Evolutionary conservation across 2,113 vertebrate genomes (phyloP), one percentile per base, ranked within the genome.

Genomic region (Balaeniceps rex): DNA sequence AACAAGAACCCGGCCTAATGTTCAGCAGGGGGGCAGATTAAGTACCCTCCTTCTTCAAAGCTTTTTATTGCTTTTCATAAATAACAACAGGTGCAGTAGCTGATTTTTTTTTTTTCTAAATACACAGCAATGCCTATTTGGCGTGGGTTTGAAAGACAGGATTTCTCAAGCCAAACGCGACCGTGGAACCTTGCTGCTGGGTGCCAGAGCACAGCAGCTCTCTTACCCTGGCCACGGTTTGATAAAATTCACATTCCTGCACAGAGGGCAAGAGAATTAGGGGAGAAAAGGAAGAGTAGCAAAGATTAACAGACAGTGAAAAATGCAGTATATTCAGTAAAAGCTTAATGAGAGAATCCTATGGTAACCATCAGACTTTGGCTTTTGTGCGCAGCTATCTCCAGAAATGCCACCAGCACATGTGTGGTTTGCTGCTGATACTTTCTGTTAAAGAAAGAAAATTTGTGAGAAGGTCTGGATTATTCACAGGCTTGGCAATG

Each of bases 281-380:
- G 36, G 34, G 17, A 40, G 26, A 7, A 6, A 3, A 7, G 24
- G 10, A 78, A 85, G 60, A 88, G 22, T 13, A 94, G 26, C 38
- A 87, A 63, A 94, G 81, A 92, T 89, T 94, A 95, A 81, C 68
- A 91, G 69, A 19, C 64, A 66, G 21, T 55, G 80, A 94, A 88
- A 49, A 84, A 88, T 58, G 33, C 10, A 49, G 70, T 57, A 24
- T 52, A 97, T 72, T 85, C 82, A 31, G 57, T 47, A 93, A 85
- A 76, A 91, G 16, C 60, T 88, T 80, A 95, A 95, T 81, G 81
- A 95, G 64, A 82, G 49, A 93, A 94, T 95, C 93, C 87, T 89
- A 94, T 94, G 88, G 92, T 85, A 95, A 96, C 83, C 1, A 0
- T 77, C 85, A 84, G 78, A 65, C 71, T 88, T 57, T 54, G 40